Evolutionary conservation across 2,888 invertebrate genomes (phyloP).

Genomic region (Euproctis similis): DNA sequence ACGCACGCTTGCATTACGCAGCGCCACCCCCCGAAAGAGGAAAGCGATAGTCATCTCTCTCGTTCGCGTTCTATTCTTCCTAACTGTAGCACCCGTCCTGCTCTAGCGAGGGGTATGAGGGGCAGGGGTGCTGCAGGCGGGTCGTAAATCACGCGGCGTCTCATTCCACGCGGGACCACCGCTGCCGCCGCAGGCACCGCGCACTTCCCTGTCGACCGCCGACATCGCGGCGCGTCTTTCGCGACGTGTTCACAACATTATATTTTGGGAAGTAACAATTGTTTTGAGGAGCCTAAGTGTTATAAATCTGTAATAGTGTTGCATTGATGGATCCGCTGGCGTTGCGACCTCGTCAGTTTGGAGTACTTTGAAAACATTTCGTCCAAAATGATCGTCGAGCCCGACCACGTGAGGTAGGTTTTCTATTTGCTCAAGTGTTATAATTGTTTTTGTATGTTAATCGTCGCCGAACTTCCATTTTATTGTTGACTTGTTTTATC

Average conservation of each 20-base stretch:
- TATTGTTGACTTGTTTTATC: no score
- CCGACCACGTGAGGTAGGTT: slow-evolving; percentile 72
- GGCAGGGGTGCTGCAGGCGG: slow-evolving; percentile 74
- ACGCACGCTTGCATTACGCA: slow-evolving; percentile 76
- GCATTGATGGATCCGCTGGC: slow-evolving; percentile 60
- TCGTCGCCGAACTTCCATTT: slow-evolving; percentile 10
- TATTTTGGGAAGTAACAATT: slow-evolving; percentile 52
- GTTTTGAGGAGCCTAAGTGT: slow-evolving; percentile 50
- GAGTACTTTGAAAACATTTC: slow-evolving; percentile 62
- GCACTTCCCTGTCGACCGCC: slow-evolving; percentile 69
- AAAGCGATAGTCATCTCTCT: slow-evolving; percentile 53
- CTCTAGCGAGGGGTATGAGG: slow-evolving; percentile 58
- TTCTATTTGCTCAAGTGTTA: slow-evolving; percentile 52
- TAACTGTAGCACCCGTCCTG: slow-evolving; percentile 36
- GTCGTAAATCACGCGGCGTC: slow-evolving; percentile 75
- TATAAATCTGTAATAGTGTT: slow-evolving; percentile 46
- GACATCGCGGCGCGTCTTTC: slow-evolving; percentile 68
- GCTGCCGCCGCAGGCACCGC: slow-evolving; percentile 70
- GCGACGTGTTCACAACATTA: slow-evolving; percentile 69
- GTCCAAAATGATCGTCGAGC: slow-evolving; percentile 72
- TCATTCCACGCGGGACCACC: slow-evolving; percentile 76
- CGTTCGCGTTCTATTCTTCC: slow-evolving; percentile 21
- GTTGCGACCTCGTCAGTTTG: slow-evolving; percentile 43
- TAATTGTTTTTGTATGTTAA: slow-evolving; percentile 35
- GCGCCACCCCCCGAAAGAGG: slow-evolving; percentile 68